These are phyloP conservation scores for Karalla daura DNA, from an alignment of 2,797 vertebrate genomes.

Conservation along the genomic window DNA sequence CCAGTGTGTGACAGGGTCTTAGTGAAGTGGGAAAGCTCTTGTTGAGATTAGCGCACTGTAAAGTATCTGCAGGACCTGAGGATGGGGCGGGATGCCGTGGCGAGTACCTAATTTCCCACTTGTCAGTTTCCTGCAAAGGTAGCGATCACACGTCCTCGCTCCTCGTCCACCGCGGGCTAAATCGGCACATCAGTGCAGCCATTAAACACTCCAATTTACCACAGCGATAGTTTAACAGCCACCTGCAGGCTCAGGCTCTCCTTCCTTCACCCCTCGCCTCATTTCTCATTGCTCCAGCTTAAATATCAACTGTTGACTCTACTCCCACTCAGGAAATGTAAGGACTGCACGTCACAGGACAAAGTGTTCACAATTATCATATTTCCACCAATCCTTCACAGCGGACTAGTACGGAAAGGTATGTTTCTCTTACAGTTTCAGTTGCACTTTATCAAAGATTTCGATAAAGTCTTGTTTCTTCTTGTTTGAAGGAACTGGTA, in stretches of 20 bases:
- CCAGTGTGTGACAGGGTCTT: constrained; percentile 48
- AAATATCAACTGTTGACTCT: constrained; percentile 32
- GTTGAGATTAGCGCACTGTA: constrained; percentile 65
- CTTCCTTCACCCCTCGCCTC: neutral
- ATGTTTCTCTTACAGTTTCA: no score
- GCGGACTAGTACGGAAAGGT: no score
- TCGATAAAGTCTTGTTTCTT: no score
- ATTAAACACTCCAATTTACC: constrained; percentile 31
- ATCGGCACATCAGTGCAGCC: constrained; percentile 8
- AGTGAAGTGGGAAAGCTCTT: constrained; percentile 60
- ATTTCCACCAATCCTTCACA: no score
- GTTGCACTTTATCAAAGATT: no score
- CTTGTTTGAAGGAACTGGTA: no score
- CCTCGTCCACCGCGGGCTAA: constrained; percentile 13
- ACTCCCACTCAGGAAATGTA: neutral
- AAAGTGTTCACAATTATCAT: neutral
- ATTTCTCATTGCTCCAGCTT: constrained; percentile 18
- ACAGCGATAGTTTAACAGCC: constrained; percentile 19
- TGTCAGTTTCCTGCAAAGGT: constrained; percentile 51
- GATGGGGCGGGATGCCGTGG: constrained; percentile 24
- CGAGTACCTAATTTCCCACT: constrained; percentile 61
- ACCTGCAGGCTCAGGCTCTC: constrained; percentile 4
- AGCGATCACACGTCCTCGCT: constrained; percentile 40
- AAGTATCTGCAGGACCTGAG: constrained; percentile 47
- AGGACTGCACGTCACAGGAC: neutral